These are phyloP conservation scores for Himalopsyche japonica DNA, from an alignment of 2,888 invertebrate species.

Conservation along the genomic window DNA sequence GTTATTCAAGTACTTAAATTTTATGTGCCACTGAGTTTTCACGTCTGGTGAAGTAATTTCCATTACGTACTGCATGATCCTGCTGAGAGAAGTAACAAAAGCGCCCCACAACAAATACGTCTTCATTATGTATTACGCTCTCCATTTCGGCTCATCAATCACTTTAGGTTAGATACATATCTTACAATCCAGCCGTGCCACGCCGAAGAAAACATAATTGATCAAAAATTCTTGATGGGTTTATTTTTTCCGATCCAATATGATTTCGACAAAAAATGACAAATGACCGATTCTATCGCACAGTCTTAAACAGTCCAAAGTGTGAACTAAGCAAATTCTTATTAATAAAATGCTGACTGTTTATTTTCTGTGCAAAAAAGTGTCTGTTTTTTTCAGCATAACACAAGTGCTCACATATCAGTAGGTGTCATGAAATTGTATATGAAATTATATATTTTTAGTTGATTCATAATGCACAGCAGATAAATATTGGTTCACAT, in stretches of 20 bases:
- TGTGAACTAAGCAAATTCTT: no score
- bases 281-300: background rate
- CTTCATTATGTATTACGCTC: background rate
- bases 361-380: no score
- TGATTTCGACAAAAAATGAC: conserved; percentile 14
- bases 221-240: conserved; percentile 18
- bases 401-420: no score
- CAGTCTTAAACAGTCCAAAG: no score
- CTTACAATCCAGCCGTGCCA: background rate
- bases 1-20: no score
- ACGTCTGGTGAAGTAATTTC: background rate
- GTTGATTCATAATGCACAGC: no score
- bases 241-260: conserved; percentile 12
- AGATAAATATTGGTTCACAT: no score
- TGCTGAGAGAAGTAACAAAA: background rate
- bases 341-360: no score
- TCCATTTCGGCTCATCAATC: conserved; percentile 13
- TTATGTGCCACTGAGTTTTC: no score
- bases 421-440: no score
- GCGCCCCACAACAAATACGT: conserved; percentile 1
- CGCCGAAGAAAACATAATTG: conserved; percentile 5
- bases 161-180: background rate
- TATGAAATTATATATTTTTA: no score
- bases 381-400: no score
- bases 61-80: background rate